Percentiles rank a stretch among this genome's conserved stretches.
Conservation (phyloP, 1,140 invertebrate genomes). For the Saxidomus purpurata region DNA sequence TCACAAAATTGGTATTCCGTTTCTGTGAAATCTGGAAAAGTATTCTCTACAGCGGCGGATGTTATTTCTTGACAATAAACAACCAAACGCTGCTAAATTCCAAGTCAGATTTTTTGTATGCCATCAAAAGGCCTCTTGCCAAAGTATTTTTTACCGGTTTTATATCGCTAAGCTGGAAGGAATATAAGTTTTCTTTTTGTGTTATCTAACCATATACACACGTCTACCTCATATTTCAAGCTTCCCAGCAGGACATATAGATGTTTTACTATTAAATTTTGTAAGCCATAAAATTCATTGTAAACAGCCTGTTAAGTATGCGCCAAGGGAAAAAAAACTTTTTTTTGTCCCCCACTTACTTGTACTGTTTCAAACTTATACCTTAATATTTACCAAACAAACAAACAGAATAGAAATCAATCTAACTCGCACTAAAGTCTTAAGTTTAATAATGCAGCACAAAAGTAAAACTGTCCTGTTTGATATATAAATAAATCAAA, state of each 20-base stretch:
- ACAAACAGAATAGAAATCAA: no score
- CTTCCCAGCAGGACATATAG: not conserved
- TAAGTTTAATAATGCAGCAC: no score
- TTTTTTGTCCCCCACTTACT: no score
- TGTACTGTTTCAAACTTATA: no score
- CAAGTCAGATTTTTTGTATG: not conserved
- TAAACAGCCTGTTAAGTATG: slow-evolving; percentile 12
- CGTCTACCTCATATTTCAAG: slow-evolving; percentile 11
- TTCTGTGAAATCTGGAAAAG: slow-evolving; percentile 18
- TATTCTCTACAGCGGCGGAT: not conserved
- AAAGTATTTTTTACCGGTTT: slow-evolving; percentile 12
- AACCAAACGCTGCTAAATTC: slow-evolving; percentile 35
- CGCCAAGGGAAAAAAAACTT: not conserved
- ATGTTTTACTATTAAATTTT: slow-evolving; percentile 19
- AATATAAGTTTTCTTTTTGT: not conserved
- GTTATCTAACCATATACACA: slow-evolving; percentile 17
- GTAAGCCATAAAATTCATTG: slow-evolving; percentile 20
- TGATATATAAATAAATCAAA: no score
- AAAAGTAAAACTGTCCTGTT: no score
- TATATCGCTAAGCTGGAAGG: not conserved
- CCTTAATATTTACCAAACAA: no score
- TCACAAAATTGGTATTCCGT: slow-evolving; percentile 12
- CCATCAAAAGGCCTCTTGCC: slow-evolving; percentile 25
- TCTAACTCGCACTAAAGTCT: no score
- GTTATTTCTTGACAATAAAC: slow-evolving; percentile 39